Evolutionary conservation across 2,113 vertebrate species (phyloP).

Genomic region (Panthera tigris): DNA sequence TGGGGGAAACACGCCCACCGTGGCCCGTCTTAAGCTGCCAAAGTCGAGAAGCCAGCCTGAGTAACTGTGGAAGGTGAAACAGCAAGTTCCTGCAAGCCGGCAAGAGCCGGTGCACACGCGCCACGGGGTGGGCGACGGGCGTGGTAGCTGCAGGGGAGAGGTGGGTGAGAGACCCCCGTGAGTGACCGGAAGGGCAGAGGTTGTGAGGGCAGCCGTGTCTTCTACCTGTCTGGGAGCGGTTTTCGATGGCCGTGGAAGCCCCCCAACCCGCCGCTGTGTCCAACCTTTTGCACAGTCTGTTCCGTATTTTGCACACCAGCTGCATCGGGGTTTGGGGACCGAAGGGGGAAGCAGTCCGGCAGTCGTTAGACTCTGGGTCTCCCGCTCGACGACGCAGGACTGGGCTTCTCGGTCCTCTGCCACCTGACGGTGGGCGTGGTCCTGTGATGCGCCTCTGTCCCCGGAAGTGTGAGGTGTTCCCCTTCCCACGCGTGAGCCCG

Average conservation of each 20-base stretch:
- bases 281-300: neutral
- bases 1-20: neutral
- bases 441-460: neutral
- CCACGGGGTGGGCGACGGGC: too few relatives aligned
- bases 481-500: neutral
- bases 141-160: neutral
- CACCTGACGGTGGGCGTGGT: neutral
- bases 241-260: neutral
- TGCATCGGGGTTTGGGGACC: accelerated
- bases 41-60: neutral
- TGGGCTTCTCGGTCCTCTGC: neutral
- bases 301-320: neutral
- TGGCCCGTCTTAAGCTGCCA: neutral
- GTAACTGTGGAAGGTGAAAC: neutral
- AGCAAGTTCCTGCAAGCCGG: too few relatives aligned
- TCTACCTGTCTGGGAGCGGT: neutral
- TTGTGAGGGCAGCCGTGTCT: neutral
- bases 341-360: neutral
- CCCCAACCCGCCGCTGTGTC: neutral
- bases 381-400: neutral
- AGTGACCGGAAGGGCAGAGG: neutral
- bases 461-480: accelerated
- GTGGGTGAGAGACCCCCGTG: neutral
- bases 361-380: neutral
- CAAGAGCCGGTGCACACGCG: accelerated